Evolutionary conservation across 1,140 invertebrate species (phyloP).

Genomic region (Zaprionus davidi): DNA sequence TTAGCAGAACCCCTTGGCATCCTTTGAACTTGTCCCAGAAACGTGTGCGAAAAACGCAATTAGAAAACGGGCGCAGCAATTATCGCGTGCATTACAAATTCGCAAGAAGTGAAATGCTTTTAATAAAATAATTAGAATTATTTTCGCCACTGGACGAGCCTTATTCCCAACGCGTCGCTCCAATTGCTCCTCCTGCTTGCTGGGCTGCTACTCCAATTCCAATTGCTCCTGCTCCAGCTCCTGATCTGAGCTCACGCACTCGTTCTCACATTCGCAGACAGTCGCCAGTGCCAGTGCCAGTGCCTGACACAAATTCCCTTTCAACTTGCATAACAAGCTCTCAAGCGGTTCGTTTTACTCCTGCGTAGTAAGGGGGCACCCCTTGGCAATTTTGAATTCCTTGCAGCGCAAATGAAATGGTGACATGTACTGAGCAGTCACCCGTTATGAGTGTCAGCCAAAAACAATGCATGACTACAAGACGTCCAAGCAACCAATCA

Average conservation of each 20-base stretch:
- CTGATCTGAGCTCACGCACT: conserved; percentile 35
- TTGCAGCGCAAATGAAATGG: conserved; percentile 46
- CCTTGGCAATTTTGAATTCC: conserved; percentile 41
- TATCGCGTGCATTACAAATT: conserved; percentile 41
- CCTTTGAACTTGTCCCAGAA: conserved; percentile 55
- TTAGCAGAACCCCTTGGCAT: conserved; percentile 2
- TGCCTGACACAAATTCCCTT: conserved; percentile 58
- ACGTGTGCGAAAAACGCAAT: conserved; percentile 36
- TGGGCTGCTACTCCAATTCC: conserved; percentile 17
- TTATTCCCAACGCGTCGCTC: background rate
- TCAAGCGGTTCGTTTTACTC: conserved; percentile 20
- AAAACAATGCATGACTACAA: conserved; percentile 47
- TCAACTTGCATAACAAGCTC: conserved; percentile 51
- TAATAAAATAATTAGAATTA: conserved; percentile 55
- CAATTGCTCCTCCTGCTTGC: background rate
- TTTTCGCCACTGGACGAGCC: conserved; percentile 5
- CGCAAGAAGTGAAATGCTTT: conserved; percentile 29
- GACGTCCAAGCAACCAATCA: conserved; percentile 28
- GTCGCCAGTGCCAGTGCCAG: conserved; percentile 19
- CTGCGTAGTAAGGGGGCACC: background rate
- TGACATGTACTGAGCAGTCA: conserved; percentile 45
- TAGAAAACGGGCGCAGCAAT: conserved; percentile 41
- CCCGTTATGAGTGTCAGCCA: conserved; percentile 31
- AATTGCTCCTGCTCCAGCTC: background rate
- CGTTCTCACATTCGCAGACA: conserved; percentile 43